phyloP scores from a whole-genome alignment of 2,797 vertebrate genomes.

The Gymnoscopelus microlampas region DNA sequence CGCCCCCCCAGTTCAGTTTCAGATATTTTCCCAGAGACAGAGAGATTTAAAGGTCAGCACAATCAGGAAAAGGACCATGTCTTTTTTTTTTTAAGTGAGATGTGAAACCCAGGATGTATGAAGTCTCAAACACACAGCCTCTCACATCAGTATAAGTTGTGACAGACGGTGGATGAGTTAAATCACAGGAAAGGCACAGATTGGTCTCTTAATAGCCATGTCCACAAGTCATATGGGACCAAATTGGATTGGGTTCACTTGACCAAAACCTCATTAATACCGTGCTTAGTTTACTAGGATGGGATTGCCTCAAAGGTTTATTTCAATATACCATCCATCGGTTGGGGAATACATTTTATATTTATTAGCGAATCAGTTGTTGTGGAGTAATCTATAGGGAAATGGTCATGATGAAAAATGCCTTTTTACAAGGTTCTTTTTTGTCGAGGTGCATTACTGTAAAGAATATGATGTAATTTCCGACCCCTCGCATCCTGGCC shows the following conservation, averaged over 20 bases:
- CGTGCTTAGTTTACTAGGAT: conserved; percentile 62
- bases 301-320: conserved; percentile 66
- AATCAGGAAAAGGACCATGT: conserved; percentile 43
- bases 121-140: conserved; percentile 62
- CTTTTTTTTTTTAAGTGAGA: conserved; percentile 42
- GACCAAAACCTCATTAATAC: conserved; percentile 79
- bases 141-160: conserved; percentile 43
- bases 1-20: conserved; percentile 38
- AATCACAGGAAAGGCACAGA: conserved; percentile 65
- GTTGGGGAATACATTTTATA: conserved; percentile 45
- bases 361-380: conserved; percentile 37
- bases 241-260: conserved; percentile 80
- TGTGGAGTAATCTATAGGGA: conserved; percentile 33
- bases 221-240: conserved; percentile 70
- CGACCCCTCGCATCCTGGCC: no score
- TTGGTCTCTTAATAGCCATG: conserved; percentile 75
- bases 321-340: conserved; percentile 58
- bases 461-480: conserved; percentile 33
- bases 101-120: conserved; percentile 55
- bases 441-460: conserved; percentile 30
- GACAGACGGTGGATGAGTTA: conserved; percentile 43
- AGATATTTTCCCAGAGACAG: conserved; percentile 48
- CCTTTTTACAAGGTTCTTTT: conserved; percentile 20
- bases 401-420: conserved; percentile 36
- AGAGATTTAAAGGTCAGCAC: conserved; percentile 56